Evolutionary conservation across 2,113 vertebrate species (phyloP), one percentile per base, ranked within the genome.

Genomic region (Amblyopsis rosae): DNA sequence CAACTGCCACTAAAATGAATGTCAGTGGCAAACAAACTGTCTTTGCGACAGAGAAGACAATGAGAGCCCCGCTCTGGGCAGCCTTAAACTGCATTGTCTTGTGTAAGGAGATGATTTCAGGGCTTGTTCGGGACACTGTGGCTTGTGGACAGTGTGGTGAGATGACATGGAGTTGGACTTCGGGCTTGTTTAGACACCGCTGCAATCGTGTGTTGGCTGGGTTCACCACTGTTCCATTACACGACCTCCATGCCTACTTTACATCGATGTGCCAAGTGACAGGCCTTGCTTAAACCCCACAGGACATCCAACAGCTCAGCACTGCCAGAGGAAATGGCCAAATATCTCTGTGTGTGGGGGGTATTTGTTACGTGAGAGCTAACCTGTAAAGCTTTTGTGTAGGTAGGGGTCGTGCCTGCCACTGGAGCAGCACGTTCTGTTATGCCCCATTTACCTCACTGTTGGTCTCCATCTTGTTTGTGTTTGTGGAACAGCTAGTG

Each of bases 261-360:
- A 46, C 67, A 73, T 70, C 69, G 62, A 41, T 68, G 59, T 67
- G 62, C 72, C 51, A 77, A 65, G 59, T 67, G 62, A 75, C 51
- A 77, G 53, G 62, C 12, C 57, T 64, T 51, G 65, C 57, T 64
- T 48, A 59, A 12, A 32, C 17, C 6, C n/a, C 1, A 9, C 12
- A 4, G 45, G 60, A 64, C 26, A 26, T 26, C 26, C 26, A 26
- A 26, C 26, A 2, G 26, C 26, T 26, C 26, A 0, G 26, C 26
- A 26, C 26, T 26, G 26, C 26, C 26, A 26, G 26, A 26, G 26
- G 26, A 26, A 26, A 26, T 26, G 26, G 26, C 26, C 2, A 26
- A 26, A 26, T 26, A 26, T 26, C 26, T 26, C 26, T 26, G 19
- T 26, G 19, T 26, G 48, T 35, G 13, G 26, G 41, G 48, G 12